These are phyloP conservation scores for Molothrus aeneus DNA, from an alignment of 2,797 vertebrate species.

Conservation along the genomic window DNA sequence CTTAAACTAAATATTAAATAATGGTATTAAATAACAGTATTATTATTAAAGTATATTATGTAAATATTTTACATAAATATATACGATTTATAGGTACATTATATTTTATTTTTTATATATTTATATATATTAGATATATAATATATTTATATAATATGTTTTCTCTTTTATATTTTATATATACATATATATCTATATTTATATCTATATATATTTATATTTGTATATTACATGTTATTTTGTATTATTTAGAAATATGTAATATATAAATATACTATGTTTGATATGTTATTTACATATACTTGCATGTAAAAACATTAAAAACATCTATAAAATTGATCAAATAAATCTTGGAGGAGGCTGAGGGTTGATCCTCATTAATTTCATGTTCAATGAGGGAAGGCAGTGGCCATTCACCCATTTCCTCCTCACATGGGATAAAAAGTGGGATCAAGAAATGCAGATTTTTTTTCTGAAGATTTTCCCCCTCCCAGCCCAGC, in stretches of 20 bases:
- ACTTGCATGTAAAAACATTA: background rate
- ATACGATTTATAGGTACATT: background rate
- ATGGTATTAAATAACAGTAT: too few relatives aligned
- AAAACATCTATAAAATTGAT: background rate
- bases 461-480: background rate
- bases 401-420: background rate
- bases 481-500: background rate
- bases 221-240: background rate
- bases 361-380: background rate
- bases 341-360: background rate
- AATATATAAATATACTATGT: too few relatives aligned
- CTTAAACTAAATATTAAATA: background rate
- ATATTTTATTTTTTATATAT: background rate
- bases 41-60: background rate
- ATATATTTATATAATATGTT: too few relatives aligned
- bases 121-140: too few relatives aligned
- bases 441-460: background rate
- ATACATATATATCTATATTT: too few relatives aligned
- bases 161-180: too few relatives aligned
- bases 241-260: fast-evolving
- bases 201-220: background rate
- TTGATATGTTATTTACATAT: background rate
- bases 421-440: background rate
- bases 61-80: too few relatives aligned
- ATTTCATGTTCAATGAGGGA: background rate